Conservation (phyloP, 2,797 vertebrate species). For the Eupleurogrammus muticus region DNA sequence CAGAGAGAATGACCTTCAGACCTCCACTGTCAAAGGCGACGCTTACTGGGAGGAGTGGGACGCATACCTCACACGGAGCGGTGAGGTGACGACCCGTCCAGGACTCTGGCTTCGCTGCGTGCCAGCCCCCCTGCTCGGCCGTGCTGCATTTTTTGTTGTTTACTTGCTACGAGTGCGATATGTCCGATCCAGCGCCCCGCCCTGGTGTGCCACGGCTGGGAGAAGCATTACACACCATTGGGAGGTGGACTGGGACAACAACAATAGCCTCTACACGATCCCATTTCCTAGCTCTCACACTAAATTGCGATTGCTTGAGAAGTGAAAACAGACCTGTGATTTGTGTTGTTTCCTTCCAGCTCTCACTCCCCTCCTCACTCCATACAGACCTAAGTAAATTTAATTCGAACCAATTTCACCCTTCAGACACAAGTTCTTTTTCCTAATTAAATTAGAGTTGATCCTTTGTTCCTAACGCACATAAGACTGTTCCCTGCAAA, state of each 20-base stretch:
- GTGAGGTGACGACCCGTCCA: not conserved
- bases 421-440: not conserved
- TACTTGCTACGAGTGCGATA: not conserved
- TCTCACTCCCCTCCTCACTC: too few relatives aligned
- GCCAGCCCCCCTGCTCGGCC: not conserved
- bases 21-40: too few relatives aligned
- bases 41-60: too few relatives aligned
- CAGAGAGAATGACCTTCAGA: too few relatives aligned
- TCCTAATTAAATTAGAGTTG: not conserved
- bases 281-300: constrained; percentile 17
- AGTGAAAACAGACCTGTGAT: constrained; percentile 17
- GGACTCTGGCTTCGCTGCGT: not conserved
- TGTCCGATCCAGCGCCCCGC: not conserved
- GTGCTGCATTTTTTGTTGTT: not conserved
- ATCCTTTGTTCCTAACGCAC: not conserved
- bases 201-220: not conserved
- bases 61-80: too few relatives aligned
- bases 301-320: not conserved
- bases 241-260: constrained; percentile 16
- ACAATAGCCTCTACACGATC: constrained; percentile 5
- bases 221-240: not conserved
- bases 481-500: not conserved
- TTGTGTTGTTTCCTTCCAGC: constrained; percentile 4
- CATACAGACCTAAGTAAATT: not conserved
- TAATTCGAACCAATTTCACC: constrained; percentile 25